These are phyloP conservation scores for Poecilia picta DNA, from an alignment of 2,797 vertebrate species.

Conservation along the genomic window DNA sequence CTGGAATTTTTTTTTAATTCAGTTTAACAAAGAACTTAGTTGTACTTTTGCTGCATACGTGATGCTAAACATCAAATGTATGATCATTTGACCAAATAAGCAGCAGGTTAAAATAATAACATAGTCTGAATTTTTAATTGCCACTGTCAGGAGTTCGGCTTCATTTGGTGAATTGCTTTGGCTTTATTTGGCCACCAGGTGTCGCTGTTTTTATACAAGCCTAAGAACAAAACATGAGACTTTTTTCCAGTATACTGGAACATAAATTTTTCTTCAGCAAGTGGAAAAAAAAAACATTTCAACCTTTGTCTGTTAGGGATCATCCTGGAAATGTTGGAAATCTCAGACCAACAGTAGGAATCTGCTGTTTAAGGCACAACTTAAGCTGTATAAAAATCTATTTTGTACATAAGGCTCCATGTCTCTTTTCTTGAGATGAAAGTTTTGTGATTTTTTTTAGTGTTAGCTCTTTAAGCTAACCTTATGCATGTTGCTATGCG, in stretches of 20 bases:
- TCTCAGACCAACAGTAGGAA: neutral
- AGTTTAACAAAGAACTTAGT: neutral
- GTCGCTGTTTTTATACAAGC: neutral
- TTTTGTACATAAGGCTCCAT: neutral
- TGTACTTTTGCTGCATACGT: neutral
- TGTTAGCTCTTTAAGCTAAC: conserved; percentile 42
- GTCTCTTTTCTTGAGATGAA: neutral
- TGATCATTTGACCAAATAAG: neutral
- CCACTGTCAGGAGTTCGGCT: neutral
- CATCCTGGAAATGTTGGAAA: neutral
- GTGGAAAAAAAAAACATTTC: neutral
- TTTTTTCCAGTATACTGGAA: neutral
- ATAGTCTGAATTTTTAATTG: neutral
- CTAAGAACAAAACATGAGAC: neutral
- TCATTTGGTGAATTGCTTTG: neutral
- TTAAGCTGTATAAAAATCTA: neutral
- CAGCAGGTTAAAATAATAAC: neutral
- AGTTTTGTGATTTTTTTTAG: neutral
- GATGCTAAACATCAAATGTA: neutral
- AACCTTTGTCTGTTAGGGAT: neutral
- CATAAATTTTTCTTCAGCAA: neutral
- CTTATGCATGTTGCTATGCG: conserved; percentile 76
- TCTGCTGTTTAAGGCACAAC: neutral
- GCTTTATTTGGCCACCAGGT: neutral
- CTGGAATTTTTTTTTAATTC: neutral